Base-by-base conservation (phyloP, 2,113 vertebrate genomes). In the Elgaria multicarinata region DNA sequence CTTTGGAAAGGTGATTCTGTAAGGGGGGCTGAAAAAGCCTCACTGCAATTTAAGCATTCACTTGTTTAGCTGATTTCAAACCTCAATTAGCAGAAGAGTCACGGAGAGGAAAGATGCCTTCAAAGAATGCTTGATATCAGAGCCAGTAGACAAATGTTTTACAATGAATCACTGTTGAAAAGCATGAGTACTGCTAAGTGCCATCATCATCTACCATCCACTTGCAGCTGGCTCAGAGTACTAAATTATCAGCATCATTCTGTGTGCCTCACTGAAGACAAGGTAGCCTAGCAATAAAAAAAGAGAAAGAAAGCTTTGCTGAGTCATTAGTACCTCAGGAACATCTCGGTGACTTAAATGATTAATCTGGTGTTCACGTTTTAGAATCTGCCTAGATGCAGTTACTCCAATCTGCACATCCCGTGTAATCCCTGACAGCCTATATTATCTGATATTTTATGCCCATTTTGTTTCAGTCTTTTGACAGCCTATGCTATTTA, bases 31-130 rank as follows among this genome's bases (percentile, higher is more conserved):
- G 20, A 81, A 33, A 16, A 85, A n/a, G n/a, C n/a, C 75, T 85
- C 64, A 42, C 77, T 50, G 85, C 88, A 88, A 22, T 24, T 12
- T 64, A 84, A 90, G 72, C 28, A 44, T 90, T 42, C 84, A 44
- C 4, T 0, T 20, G 58, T 82, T 6, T 39, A 42, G 33, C 44
- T 31, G 64, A 39, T 86, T 39, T 55, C 89, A 36, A 3, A 69
- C 39, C 33, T 86, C 76, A 71, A 14, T 86, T 33, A 58, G 14
- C 83, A 76, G 84, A 13, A 20, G 39, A 86, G 36, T 1, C 28
- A 24, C 28, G 69, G 58, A 69, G 53, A 20, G 62, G 78, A 89
- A 16, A 53, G n/a, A n/a, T n/a, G n/a, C n/a, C n/a, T n/a, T n/a
- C n/a, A n/a, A n/a, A n/a, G n/a, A n/a, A n/a, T n/a, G n/a, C n/a